Conservation (phyloP, 2,113 vertebrate genomes). For the Periophthalmodon schlosseri region DNA sequence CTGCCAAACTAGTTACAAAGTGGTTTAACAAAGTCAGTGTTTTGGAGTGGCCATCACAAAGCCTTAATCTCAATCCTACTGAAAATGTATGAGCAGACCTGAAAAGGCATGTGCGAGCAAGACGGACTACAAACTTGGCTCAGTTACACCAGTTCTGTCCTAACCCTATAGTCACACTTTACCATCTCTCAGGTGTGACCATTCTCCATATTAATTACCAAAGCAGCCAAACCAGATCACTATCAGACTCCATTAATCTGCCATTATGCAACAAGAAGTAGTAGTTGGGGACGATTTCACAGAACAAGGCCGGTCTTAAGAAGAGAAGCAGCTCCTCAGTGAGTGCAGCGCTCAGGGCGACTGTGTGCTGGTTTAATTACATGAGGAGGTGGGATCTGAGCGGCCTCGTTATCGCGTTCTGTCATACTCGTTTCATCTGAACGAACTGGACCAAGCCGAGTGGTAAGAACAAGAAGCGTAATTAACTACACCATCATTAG, state of each 20-base stretch:
- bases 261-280: constrained; percentile 7
- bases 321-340: background rate
- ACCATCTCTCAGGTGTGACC: background rate
- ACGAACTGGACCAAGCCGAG: background rate
- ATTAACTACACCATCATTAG: background rate
- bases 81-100: too few species aligned
- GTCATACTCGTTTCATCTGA: constrained; percentile 7
- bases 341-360: background rate
- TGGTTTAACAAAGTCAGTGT: too few species aligned
- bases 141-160: too few species aligned
- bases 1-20: too few species aligned
- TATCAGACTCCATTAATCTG: background rate
- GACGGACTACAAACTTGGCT: too few species aligned
- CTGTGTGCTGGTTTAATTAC: constrained; percentile 2
- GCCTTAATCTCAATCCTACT: too few species aligned
- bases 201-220: background rate
- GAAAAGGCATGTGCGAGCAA: too few species aligned
- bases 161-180: background rate
- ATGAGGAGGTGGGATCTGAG: background rate
- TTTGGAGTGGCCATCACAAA: too few species aligned
- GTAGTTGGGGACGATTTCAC: constrained; percentile 1
- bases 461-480: background rate
- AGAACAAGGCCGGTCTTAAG: constrained; percentile 1
- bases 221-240: background rate
- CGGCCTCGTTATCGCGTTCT: background rate